A percentile compares a stretch with the other conserved stretches of the same genome.
phyloP scores from a whole-genome alignment of 2,888 invertebrate genomes.

The Glaucopsyche alexis region DNA sequence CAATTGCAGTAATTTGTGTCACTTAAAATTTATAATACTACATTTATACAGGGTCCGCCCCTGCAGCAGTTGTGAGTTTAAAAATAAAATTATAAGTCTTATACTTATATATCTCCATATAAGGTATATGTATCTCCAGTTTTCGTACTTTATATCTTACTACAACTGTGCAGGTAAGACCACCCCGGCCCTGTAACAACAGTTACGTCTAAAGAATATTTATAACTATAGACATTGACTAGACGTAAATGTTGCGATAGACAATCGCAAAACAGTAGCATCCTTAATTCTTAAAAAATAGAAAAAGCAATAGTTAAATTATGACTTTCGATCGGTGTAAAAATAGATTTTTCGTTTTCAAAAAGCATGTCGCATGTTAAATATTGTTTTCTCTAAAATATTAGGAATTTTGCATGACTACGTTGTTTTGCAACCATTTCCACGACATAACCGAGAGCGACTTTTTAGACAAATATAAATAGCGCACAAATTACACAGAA shows the following conservation, averaged over 20 bases:
- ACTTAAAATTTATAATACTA: slow-evolving; percentile 17
- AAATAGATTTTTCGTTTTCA: slow-evolving; percentile 6
- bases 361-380: not conserved
- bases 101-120: no score
- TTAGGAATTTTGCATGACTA: not conserved
- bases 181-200: not conserved
- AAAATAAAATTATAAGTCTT: not conserved
- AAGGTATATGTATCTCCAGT: not conserved
- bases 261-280: not conserved
- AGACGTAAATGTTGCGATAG: not conserved
- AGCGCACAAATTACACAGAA: slow-evolving; percentile 12
- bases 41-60: not conserved
- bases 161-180: not conserved
- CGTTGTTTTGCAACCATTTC: not conserved
- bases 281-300: not conserved
- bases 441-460: not conserved
- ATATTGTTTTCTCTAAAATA: slow-evolving; percentile 7
- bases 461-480: slow-evolving; percentile 17
- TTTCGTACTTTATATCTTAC: not conserved
- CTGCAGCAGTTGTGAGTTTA: not conserved
- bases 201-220: not conserved
- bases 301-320: slow-evolving; percentile 2
- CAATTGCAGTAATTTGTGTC: slow-evolving; percentile 5
- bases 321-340: not conserved
- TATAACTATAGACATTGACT: not conserved